Conservation (phyloP, 2,113 vertebrate genomes). For the Fregata magnificens region DNA sequence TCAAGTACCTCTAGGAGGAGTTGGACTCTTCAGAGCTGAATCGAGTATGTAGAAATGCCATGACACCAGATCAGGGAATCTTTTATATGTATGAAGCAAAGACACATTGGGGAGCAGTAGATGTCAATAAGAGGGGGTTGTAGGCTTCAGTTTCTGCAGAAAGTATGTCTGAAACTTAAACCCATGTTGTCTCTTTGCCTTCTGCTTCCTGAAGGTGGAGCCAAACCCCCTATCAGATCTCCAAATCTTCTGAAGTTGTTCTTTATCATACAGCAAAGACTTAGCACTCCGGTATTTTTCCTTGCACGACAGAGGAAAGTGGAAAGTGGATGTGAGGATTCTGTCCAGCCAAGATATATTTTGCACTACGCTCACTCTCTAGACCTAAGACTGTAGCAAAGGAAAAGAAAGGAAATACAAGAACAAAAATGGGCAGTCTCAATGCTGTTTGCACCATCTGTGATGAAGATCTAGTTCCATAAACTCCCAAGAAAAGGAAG, state of each 20-base stretch:
- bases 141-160: background rate
- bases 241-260: background rate
- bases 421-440: constrained; percentile 13
- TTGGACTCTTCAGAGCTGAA: background rate
- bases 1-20: background rate
- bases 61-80: background rate
- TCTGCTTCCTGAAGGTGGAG: constrained; percentile 74
- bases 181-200: background rate
- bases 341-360: constrained; percentile 3
- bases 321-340: constrained; percentile 6
- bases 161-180: background rate
- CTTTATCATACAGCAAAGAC: background rate
- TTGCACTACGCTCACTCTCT: background rate
- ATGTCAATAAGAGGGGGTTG: background rate
- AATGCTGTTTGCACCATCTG: background rate
- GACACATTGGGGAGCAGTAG: background rate
- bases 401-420: constrained; percentile 18
- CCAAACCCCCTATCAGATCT: constrained; percentile 62
- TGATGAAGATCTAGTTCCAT: background rate
- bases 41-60: background rate
- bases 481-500: background rate
- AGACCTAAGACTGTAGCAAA: constrained; percentile 27
- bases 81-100: background rate
- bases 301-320: background rate
- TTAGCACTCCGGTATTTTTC: background rate